Conservation (phyloP, 2,888 invertebrate genomes). For the Drosophila koepferae region DNA sequence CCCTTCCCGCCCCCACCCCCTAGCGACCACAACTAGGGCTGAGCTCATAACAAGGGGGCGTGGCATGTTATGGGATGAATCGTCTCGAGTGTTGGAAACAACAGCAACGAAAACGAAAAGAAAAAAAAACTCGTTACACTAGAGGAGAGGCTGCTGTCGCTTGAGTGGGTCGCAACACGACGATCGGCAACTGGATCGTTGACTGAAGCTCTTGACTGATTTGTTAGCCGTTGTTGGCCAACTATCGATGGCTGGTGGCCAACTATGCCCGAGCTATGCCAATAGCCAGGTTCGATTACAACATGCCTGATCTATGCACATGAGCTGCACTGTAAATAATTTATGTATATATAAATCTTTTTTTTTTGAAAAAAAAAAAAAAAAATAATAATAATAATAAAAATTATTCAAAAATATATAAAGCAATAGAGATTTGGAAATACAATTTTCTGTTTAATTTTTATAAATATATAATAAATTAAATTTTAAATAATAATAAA, state of each 20-base stretch:
- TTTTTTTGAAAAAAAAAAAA: too few relatives aligned
- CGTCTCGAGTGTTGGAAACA: constrained; percentile 33
- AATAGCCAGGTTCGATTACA: constrained; percentile 60
- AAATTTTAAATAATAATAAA: too few relatives aligned
- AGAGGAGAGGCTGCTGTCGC: constrained; percentile 12
- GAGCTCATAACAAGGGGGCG: constrained; percentile 1
- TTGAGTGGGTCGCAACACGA: constrained; percentile 62
- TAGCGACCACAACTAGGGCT: constrained; percentile 3
- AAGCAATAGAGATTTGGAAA: too few relatives aligned
- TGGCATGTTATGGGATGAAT: constrained; percentile 13
- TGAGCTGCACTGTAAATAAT: constrained; percentile 1
- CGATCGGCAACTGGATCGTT: constrained; percentile 44
- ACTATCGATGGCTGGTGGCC: constrained; percentile 51
- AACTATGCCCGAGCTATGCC: constrained; percentile 44
- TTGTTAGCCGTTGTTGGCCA: constrained; percentile 63
- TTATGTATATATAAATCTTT: too few relatives aligned
- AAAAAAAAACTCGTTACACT: constrained; percentile 49
- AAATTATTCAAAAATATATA: too few relatives aligned
- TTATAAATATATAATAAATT: too few relatives aligned
- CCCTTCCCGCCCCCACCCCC: constrained; percentile 1
- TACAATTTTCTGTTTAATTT: too few relatives aligned
- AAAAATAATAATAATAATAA: too few relatives aligned
- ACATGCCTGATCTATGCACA: constrained; percentile 29
- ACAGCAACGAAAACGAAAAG: neutral
- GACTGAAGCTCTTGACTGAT: constrained; percentile 66